Evolutionary conservation across 1,140 invertebrate species (phyloP).

Genomic region (Onthophagus taurus): DNA sequence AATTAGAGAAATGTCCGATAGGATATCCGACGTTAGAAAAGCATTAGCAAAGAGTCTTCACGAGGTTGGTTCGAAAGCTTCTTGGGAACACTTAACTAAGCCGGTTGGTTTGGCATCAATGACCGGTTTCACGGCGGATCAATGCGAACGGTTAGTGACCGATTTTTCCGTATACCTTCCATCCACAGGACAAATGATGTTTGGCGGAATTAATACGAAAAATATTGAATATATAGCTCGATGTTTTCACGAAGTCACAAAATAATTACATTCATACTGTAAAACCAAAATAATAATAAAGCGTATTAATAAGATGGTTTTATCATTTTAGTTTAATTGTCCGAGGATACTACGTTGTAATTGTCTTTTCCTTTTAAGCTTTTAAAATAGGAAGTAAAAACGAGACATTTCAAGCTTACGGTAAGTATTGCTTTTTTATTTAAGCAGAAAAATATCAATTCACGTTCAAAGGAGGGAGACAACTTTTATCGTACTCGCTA

Average conservation of each 20-base stretch:
- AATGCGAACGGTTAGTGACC: slow-evolving; percentile 74
- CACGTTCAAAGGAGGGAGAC: no score
- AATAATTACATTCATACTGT: slow-evolving; percentile 56
- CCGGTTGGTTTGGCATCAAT: slow-evolving; percentile 99
- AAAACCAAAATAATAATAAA: no score
- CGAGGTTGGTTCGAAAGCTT: slow-evolving; percentile 71
- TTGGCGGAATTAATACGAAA: slow-evolving; percentile 90
- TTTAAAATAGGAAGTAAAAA: no score
- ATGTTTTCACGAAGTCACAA: slow-evolving; percentile 84
- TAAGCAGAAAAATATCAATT: no score
- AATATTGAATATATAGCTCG: slow-evolving; percentile 92
- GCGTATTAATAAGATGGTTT: no score
- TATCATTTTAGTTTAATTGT: no score
- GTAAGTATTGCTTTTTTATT: no score
- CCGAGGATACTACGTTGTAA: no score
- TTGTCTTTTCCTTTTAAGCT: no score
- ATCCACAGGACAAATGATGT: slow-evolving; percentile 96
- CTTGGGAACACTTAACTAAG: slow-evolving; percentile 95
- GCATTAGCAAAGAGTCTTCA: slow-evolving; percentile 68
- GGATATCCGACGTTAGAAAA: slow-evolving; percentile 84
- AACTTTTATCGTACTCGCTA: no score
- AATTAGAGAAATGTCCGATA: slow-evolving; percentile 95
- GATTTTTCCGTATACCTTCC: slow-evolving; percentile 94
- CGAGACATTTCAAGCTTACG: no score
- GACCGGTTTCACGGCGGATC: slow-evolving; percentile 81